phyloP scores from a whole-genome alignment of 2,888 invertebrate species.

The Philereme vetulata region DNA sequence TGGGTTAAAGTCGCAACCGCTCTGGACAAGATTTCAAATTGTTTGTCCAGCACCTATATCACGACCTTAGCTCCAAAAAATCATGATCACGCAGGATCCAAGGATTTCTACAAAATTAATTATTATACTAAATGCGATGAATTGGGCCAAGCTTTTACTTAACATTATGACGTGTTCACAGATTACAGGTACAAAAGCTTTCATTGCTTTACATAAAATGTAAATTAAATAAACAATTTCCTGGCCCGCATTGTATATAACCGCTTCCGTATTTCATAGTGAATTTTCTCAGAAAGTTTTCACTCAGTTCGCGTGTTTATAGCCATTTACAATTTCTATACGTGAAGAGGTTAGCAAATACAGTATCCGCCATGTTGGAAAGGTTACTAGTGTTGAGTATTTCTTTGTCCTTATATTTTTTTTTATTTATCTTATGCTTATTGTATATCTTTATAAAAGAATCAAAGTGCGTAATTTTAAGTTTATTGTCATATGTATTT shows the following conservation, averaged over 20 bases:
- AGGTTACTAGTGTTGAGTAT: no score
- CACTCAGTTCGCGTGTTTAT: conserved; percentile 18
- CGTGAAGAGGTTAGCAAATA: conserved; percentile 11
- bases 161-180: not conserved
- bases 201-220: no score
- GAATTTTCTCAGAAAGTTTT: conserved; percentile 21
- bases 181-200: no score
- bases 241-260: conserved; percentile 7
- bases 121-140: conserved; percentile 3
- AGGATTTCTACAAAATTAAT: conserved; percentile 9
- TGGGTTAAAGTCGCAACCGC: no score
- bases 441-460: no score
- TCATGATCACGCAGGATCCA: not conserved
- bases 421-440: no score
- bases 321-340: conserved; percentile 18
- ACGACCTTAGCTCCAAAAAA: no score
- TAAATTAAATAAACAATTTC: not conserved
- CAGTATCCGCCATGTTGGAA: not conserved
- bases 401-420: no score
- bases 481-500: no score
- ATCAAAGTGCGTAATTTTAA: no score
- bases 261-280: conserved; percentile 5
- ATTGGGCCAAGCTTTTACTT: conserved; percentile 9
- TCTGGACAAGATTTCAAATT: no score
- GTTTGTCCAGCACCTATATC: no score